A percentile compares a stretch with the other conserved stretches of the same genome.
phyloP scores from a whole-genome alignment of 2,113 vertebrate species.

The Lasiurus cinereus region DNA sequence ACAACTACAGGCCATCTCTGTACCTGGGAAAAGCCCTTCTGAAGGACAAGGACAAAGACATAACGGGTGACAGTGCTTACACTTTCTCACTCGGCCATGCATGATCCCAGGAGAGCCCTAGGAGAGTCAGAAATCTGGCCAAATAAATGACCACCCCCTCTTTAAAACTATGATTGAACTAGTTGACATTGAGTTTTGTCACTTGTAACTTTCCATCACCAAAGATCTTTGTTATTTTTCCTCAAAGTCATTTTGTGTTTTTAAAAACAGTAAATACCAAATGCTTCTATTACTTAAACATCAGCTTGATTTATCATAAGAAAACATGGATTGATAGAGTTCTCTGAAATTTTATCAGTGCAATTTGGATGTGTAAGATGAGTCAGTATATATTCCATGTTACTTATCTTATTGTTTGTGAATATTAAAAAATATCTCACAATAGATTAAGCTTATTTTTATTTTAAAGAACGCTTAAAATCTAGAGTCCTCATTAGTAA shows the following conservation, averaged over 20 bases:
- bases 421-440: slow-evolving; percentile 20
- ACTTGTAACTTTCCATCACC: background rate
- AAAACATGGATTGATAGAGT: background rate
- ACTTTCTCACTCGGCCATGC: background rate
- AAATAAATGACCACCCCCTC: background rate
- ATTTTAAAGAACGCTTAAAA: background rate
- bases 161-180: background rate
- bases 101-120: background rate
- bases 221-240: slow-evolving; percentile 20
- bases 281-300: slow-evolving; percentile 1
- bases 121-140: background rate
- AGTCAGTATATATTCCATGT: background rate
- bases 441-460: background rate
- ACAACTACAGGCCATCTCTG: background rate
- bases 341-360: slow-evolving; percentile 26
- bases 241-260: background rate
- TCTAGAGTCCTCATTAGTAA: background rate
- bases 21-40: background rate
- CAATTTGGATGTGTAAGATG: slow-evolving; percentile 16
- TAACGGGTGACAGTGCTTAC: background rate
- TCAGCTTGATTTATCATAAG: slow-evolving; percentile 18
- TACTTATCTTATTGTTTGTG: slow-evolving; percentile 7
- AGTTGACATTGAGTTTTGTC: slow-evolving; percentile 4
- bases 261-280: slow-evolving; percentile 17
- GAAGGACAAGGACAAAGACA: background rate